Evolutionary conservation across 1,140 invertebrate genomes (phyloP), one percentile per base, ranked within the genome.

Genomic region (Drosophila tani): DNA sequence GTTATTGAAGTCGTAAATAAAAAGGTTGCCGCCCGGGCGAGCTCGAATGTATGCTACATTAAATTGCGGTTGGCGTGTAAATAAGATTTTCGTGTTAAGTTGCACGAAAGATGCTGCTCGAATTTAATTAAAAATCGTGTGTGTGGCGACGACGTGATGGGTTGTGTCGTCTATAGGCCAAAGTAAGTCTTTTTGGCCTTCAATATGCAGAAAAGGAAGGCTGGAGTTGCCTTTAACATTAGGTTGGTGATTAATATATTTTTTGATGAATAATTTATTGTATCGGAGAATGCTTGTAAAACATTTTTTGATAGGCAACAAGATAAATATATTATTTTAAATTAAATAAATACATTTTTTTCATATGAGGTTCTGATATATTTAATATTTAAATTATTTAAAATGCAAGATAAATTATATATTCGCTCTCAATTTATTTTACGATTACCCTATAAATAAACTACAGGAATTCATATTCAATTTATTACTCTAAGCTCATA

Each of bases 1-100:
- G 77, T 88, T 88, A 88, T 88, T 88, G 85, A 90, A 88, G 84
- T 90, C 84, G 81, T 88, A 88, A 88, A 88, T 90, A 90, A 90
- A 90, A 85, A 73, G 67, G 69, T 58, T 69, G 75, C 60, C 58
- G 71, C 64, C 59, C 62, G 58, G 50, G 60, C 49, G 76, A 57
- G 46, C 79, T 46, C 55, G 60, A 79, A 70, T 84, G 78, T 85
- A 76, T 82, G 86, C 85, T 55, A 91, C 85, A 88, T 88, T 88
- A 88, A 88, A 85, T 79, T 88, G 85, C 50, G 85, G 85, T 81
- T 85, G 67, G 57, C 66, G 66, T 88, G 78, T 68, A 81, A 88
- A 90, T 85, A 81, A 79, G 84, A 81, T 90, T 88, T 56, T 79
- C 68, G 84, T 57, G 84, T 83, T 85, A 82, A 90, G 83, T 87